Evolutionary conservation across 2,797 vertebrate species (phyloP).

Genomic region (Trichosurus vulpecula): DNA sequence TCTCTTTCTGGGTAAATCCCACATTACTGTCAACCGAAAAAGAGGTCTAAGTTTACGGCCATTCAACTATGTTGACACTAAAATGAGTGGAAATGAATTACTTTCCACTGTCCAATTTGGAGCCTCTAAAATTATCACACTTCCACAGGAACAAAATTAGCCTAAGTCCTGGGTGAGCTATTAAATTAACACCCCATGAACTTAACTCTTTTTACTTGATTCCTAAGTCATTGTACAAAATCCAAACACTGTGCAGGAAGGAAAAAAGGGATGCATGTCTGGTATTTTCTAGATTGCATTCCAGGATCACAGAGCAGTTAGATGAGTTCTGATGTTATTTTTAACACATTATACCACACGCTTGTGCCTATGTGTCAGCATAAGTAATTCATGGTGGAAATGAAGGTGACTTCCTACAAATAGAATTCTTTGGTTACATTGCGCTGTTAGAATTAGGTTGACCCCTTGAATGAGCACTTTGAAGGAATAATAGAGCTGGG

Average conservation of each 20-base stretch:
- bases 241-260: constrained; percentile 19
- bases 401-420: not conserved
- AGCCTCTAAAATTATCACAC: constrained; percentile 36
- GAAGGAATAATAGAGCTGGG: constrained; percentile 14
- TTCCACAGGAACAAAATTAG: constrained; percentile 46
- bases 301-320: not conserved
- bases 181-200: constrained; percentile 37
- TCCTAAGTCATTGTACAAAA: constrained; percentile 4
- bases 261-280: not conserved
- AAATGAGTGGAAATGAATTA: constrained; percentile 29
- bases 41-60: not conserved
- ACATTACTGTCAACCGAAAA: not conserved
- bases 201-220: constrained; percentile 5
- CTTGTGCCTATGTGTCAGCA: not conserved
- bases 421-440: not conserved
- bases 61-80: not conserved
- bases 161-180: constrained; percentile 9
- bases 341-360: not conserved
- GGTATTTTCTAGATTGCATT: constrained; percentile 35
- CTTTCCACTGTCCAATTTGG: constrained; percentile 8
- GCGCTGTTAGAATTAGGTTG: not conserved
- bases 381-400: not conserved
- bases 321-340: not conserved
- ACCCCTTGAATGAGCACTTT: not conserved
- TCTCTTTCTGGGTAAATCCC: not conserved